These are phyloP conservation scores for Scaptomyza graminum DNA, from an alignment of 1,140 invertebrate species.

Conservation along the genomic window DNA sequence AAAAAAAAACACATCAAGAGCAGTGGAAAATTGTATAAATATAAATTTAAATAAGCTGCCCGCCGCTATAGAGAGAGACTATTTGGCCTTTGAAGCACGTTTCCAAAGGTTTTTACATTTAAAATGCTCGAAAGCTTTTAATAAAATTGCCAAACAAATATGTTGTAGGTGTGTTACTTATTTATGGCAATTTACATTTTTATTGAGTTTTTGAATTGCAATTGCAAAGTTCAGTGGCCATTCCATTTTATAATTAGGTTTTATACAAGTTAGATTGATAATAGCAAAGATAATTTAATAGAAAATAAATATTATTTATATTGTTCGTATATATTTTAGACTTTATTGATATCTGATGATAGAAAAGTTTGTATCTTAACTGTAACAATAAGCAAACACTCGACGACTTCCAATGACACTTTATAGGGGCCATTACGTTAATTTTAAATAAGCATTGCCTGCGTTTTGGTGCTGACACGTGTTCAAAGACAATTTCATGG, in stretches of 20 bases:
- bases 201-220: constrained; percentile 36
- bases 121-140: constrained; percentile 51
- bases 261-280: neutral
- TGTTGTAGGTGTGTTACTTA: constrained; percentile 27
- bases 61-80: constrained; percentile 32
- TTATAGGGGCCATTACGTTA: constrained; percentile 29
- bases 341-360: constrained; percentile 33
- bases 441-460: constrained; percentile 46
- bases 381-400: constrained; percentile 15
- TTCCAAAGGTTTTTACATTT: constrained; percentile 51
- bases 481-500: constrained; percentile 46
- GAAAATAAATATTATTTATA: neutral
- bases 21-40: constrained; percentile 28
- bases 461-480: constrained; percentile 39
- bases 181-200: constrained; percentile 48
- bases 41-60: constrained; percentile 52
- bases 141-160: constrained; percentile 52
- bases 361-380: neutral
- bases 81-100: constrained; percentile 45
- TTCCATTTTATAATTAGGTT: neutral
- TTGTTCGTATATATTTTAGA: constrained; percentile 5
- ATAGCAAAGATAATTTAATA: neutral
- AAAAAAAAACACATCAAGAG: constrained; percentile 15
- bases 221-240: constrained; percentile 18
- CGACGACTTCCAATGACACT: constrained; percentile 48